phyloP scores from a whole-genome alignment of 37 sponge, comb jelly and placozoan species.

The Beroe ovata region DNA sequence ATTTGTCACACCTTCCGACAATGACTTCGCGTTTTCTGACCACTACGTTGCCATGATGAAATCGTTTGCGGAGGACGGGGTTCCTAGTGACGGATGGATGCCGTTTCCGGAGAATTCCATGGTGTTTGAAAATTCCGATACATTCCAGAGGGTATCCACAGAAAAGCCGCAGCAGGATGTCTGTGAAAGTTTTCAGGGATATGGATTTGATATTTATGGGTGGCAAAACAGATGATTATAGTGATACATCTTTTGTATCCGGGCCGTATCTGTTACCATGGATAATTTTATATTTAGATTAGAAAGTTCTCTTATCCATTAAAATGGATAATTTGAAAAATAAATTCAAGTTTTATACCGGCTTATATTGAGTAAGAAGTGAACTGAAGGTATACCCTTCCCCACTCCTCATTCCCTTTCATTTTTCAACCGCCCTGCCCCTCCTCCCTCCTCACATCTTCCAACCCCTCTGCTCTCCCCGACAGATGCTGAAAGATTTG shows the following conservation, averaged over 20 bases:
- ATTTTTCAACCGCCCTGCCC: too few relatives aligned
- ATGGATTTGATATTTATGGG: constrained; percentile 19
- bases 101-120: neutral
- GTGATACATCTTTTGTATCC: too few relatives aligned
- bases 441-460: too few relatives aligned
- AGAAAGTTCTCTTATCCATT: too few relatives aligned
- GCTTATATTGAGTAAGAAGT: too few relatives aligned
- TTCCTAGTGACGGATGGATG: neutral
- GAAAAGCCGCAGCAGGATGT: neutral
- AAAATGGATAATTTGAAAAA: too few relatives aligned
- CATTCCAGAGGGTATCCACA: neutral
- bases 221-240: constrained; percentile 23
- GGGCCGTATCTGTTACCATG: too few relatives aligned
- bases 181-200: neutral
- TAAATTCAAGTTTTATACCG: too few relatives aligned
- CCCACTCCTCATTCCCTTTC: too few relatives aligned
- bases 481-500: constrained; percentile 49
- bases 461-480: too few relatives aligned
- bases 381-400: too few relatives aligned
- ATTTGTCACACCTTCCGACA: neutral
- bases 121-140: neutral
- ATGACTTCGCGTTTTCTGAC: neutral
- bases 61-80: neutral
- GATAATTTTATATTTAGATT: too few relatives aligned
- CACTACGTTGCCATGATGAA: constrained; percentile 17